Evolutionary conservation across 1,140 invertebrate genomes (phyloP), one percentile per base, ranked within the genome.

Genomic region (Drosophila pachea): DNA sequence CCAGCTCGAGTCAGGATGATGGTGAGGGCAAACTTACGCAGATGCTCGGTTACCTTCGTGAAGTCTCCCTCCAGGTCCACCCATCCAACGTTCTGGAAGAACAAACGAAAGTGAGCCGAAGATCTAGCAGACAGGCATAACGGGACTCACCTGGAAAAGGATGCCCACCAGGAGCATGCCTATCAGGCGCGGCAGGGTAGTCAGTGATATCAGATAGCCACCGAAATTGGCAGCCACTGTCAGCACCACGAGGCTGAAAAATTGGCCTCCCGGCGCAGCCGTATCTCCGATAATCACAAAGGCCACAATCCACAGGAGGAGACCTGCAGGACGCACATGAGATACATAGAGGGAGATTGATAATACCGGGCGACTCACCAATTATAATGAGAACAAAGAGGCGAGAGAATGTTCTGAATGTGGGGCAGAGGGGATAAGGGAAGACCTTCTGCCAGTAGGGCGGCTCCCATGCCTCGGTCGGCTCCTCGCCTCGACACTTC

Each of bases 1-100:
- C 98, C 98, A 68, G 97, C 98, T 90, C 97, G 91, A 33, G 95
- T 95, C 73, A 99, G 90, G 81, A 99, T 98, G 49, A 99, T 95
- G 6, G 96, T 95, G 74, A 99, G 91, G 7, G 97, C 97, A 63
- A 97, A 93, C 91, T 95, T 95, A 89, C 97, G 93, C 61, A 95
- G 90, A 84, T 93, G 92, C 22, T 92, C 91, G 8, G 93, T 91
- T 6, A 95, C 92, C 40, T 90, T 83, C 22, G 89, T 74, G 84
- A 94, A 95, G 31, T 90, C 89, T 1, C 91, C 91, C 61, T 93
- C 92, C 78, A 96, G 93, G 78, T 93, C 89, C 16, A 95, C 92
- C 75, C 94, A 91, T n/a, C 93, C 94, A 9, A 95, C 89, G 88
- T 97, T 97, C 89, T 91, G 77, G 0, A 66, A 76, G 7, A 0